These are phyloP conservation scores for Phocoena phocoena DNA, from an alignment of 2,113 vertebrate genomes.

Conservation along the genomic window DNA sequence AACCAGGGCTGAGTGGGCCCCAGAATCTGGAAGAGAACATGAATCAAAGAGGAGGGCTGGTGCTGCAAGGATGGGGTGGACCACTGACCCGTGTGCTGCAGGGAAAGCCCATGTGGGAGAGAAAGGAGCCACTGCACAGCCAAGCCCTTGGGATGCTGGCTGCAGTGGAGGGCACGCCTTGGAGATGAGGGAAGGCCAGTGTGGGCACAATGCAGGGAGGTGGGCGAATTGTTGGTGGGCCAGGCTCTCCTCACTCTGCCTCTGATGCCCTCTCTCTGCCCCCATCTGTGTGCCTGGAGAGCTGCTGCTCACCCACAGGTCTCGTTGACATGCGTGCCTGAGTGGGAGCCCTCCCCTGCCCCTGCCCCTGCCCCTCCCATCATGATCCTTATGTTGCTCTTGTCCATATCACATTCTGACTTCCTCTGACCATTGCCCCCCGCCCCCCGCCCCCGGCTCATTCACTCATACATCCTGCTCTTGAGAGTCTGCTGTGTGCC, in stretches of 20 bases:
- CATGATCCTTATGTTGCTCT: rapidly evolving
- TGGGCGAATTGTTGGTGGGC: too few relatives aligned
- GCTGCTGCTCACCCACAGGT: not conserved
- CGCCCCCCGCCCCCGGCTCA: rapidly evolving
- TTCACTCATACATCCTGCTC: rapidly evolving
- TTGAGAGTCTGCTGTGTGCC: rapidly evolving
- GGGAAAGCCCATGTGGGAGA: too few relatives aligned
- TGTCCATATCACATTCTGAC: not conserved
- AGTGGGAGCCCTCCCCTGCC: not conserved
- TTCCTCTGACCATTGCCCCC: not conserved
- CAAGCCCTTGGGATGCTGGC: not conserved
- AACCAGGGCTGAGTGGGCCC: too few relatives aligned
- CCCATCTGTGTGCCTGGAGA: not conserved
- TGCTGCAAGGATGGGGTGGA: rapidly evolving
- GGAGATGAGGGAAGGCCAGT: not conserved
- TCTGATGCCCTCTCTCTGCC: not conserved
- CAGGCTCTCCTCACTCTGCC: not conserved
- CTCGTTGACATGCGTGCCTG: rapidly evolving
- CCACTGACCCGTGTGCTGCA: not conserved
- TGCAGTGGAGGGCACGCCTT: not conserved
- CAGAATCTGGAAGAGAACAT: not conserved
- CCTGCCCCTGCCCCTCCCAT: rapidly evolving
- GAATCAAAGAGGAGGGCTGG: not conserved
- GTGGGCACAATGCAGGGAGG: not conserved
- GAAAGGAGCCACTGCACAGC: not conserved